Evolutionary conservation across 2,888 invertebrate species (phyloP).

Genomic region (Tipula confusa): DNA sequence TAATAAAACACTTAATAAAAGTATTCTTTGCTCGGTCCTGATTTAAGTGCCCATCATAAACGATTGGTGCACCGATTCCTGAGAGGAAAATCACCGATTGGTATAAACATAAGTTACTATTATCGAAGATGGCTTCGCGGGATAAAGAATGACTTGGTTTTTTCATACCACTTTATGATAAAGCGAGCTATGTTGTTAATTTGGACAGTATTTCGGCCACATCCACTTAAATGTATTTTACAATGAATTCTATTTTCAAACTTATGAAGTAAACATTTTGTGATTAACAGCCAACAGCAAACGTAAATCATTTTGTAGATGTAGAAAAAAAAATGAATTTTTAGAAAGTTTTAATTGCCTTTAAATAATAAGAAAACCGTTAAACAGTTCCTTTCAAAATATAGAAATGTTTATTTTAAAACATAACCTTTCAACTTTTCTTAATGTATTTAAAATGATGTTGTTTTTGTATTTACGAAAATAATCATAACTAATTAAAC

Average conservation of each 20-base stretch:
- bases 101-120: no score
- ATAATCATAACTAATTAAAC: slow-evolving; percentile 25
- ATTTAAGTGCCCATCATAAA: no score
- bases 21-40: no score
- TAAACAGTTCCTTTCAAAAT: not conserved
- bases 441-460: not conserved
- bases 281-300: not conserved
- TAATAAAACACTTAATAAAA: no score
- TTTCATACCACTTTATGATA: no score
- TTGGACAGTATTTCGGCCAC: not conserved
- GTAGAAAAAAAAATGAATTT: not conserved
- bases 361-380: not conserved
- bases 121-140: no score
- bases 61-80: no score
- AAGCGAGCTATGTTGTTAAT: no score
- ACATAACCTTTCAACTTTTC: slow-evolving; percentile 20
- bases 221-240: not conserved
- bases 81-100: no score
- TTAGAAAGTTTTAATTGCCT: not conserved
- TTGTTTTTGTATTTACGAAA: slow-evolving; percentile 5
- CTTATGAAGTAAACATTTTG: not conserved
- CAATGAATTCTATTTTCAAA: not conserved
- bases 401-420: slow-evolving; percentile 1
- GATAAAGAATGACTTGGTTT: no score
- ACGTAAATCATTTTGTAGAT: not conserved